Base-by-base conservation (phyloP, 2,113 vertebrate species). In the Dryoscopus gambensis region DNA sequence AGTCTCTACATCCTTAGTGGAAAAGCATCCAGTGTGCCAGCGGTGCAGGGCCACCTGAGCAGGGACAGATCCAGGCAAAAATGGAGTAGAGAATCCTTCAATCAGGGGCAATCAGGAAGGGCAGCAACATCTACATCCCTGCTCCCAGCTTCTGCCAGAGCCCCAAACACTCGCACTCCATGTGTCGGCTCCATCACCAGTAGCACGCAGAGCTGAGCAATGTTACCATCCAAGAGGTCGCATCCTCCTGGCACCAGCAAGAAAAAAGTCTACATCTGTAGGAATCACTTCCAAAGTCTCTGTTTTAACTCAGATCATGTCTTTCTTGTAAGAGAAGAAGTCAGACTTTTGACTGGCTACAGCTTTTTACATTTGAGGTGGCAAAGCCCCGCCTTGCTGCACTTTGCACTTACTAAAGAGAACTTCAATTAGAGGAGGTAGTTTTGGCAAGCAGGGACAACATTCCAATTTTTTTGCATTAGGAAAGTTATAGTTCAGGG, bases 171-270 rank as follows among this genome's bases (percentile, higher is more conserved):
- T 30, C 21, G 6, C 8, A 0, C 7, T 40, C 19, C 16, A 24
- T 44, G 14, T 33, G 4, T 27, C 18, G 40, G 28, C 17, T 64
- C 16, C 57, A 74, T 9, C 55, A 63, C 9, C 40, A 44, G 49
- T 27, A 42, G 4, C 44, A 31, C 23, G 33, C 21, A 53, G 35
- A 65, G 31, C 7, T 37, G 37, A 77, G 19, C 44, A 73, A 7
- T 1, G 0, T 15, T 52, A 55, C 20, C 1, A 0, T n/a, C 28
- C 31, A n/a, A 50, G 40, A 53, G 5, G 35, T 9, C 53, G 39
- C 24, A 60, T 39, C 14, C 27, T 50, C 24, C 59, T 27, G 17
- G 15, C n/a, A 65, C 5, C 35, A 73, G 4, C 21, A 59, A 27
- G 16, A 70, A 57, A 27, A 3, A 67, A 49, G 14, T 21, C 14